Evolutionary conservation across 2,113 vertebrate species (phyloP).

Genomic region (Phylloscopus trochiloides): DNA sequence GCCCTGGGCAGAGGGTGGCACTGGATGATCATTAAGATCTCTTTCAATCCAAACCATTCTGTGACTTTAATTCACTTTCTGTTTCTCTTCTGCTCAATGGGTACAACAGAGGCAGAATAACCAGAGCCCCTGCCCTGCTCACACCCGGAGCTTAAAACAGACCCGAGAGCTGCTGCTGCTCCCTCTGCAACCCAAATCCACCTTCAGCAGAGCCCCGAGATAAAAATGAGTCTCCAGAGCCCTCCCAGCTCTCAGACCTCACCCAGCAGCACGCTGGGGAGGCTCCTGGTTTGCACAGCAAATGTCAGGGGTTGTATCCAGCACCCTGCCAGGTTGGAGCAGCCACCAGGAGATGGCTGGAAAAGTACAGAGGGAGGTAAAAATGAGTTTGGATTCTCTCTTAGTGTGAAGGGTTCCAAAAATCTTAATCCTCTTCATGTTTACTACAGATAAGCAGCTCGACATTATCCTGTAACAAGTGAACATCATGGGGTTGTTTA

Average conservation of each 20-base stretch:
- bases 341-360: not conserved
- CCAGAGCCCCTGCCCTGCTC: not conserved
- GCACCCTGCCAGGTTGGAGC: rapidly evolving
- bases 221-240: not conserved
- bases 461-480: not conserved
- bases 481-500: not conserved
- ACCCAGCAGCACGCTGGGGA: not conserved
- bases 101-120: not conserved
- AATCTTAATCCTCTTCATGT: not conserved
- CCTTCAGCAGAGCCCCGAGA: not conserved
- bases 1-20: not conserved
- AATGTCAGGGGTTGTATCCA: not conserved
- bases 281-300: not conserved
- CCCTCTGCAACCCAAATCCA: not conserved
- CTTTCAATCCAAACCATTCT: not conserved
- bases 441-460: conserved; percentile 3
- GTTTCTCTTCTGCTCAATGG: not conserved
- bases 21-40: not conserved
- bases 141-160: not conserved
- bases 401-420: not conserved
- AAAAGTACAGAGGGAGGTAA: not conserved
- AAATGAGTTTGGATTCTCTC: not conserved
- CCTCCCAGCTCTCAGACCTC: not conserved
- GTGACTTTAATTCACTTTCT: not conserved
- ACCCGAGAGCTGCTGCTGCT: not conserved